Conservation (phyloP, 1,140 invertebrate genomes). For the Drosophila ogumai region DNA sequence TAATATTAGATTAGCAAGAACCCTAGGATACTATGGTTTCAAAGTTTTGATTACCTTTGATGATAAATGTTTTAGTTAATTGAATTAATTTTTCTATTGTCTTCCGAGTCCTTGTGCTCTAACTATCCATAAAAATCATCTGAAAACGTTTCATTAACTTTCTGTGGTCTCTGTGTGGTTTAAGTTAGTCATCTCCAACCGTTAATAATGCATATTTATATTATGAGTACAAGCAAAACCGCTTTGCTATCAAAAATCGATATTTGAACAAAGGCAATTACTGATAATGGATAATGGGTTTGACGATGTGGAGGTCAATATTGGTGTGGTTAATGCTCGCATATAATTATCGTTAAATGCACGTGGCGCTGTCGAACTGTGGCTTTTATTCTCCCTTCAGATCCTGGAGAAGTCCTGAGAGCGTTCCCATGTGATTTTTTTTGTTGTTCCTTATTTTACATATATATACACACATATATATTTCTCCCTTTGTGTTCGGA, state of each 20-base stretch:
- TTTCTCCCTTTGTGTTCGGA: conserved; percentile 24
- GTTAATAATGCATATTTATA: not conserved
- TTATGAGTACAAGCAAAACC: conserved; percentile 59
- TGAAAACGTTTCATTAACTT: not conserved
- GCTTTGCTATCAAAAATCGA: conserved; percentile 71
- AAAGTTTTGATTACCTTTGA: not conserved
- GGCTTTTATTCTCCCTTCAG: not conserved
- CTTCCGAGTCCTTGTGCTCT: no score
- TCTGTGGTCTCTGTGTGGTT: not conserved
- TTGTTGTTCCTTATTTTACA: conserved; percentile 1
- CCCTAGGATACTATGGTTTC: not conserved
- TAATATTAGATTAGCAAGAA: no score
- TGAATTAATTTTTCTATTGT: no score
- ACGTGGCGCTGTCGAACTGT: conserved; percentile 21
- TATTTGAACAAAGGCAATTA: conserved; percentile 77
- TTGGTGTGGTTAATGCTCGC: conserved; percentile 35
- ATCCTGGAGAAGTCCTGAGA: conserved; percentile 15
- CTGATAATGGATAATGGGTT: conserved; percentile 59
- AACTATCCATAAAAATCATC: not conserved
- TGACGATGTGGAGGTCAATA: conserved; percentile 8
- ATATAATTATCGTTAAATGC: conserved; percentile 72
- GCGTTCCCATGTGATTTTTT: no score
- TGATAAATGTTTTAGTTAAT: no score
- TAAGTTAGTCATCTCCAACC: not conserved
- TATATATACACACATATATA: conserved; percentile 5